Evolutionary conservation across 1,140 invertebrate species (phyloP).

Genomic region (Neoseiulus cucumeris): DNA sequence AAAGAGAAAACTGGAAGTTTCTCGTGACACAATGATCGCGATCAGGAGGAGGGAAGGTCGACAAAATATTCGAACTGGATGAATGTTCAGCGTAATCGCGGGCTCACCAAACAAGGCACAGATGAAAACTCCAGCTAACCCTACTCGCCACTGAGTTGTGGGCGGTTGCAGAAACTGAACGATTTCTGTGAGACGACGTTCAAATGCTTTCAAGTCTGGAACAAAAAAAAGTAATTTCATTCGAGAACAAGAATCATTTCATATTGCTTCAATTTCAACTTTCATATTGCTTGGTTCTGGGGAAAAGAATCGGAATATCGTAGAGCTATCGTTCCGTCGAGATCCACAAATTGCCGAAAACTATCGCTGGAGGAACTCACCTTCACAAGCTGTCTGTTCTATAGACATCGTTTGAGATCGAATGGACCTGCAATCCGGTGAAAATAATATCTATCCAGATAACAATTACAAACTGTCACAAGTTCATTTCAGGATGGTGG

Average conservation of each 20-base stretch:
- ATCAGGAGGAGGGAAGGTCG: not conserved
- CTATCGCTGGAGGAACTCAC: conserved; percentile 20
- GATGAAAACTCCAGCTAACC: not conserved
- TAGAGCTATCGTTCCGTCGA: conserved; percentile 7
- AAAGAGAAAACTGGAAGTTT: too few relatives aligned
- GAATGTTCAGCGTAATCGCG: not conserved
- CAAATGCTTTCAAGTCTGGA: conserved; percentile 89
- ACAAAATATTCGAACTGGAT: not conserved
- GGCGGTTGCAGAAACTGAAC: conserved; percentile 75
- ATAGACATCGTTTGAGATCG: conserved; percentile 23
- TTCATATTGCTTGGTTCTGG: not conserved
- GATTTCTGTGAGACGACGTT: conserved; percentile 83
- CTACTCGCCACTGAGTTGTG: conserved; percentile 65
- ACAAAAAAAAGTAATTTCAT: conserved; percentile 21
- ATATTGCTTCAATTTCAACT: not conserved
- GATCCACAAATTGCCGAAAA: too few relatives aligned
- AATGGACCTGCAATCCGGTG: too few relatives aligned
- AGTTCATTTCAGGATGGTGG: too few relatives aligned
- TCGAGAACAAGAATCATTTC: not conserved
- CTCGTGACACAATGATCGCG: not conserved
- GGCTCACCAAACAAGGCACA: not conserved
- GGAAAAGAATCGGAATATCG: conserved; percentile 8
- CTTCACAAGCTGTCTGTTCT: conserved; percentile 30
- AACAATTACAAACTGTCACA: too few relatives aligned
- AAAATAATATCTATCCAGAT: too few relatives aligned